Evolutionary conservation across 2,797 vertebrate species (phyloP).

Genomic region (Telmatherina bonti): DNA sequence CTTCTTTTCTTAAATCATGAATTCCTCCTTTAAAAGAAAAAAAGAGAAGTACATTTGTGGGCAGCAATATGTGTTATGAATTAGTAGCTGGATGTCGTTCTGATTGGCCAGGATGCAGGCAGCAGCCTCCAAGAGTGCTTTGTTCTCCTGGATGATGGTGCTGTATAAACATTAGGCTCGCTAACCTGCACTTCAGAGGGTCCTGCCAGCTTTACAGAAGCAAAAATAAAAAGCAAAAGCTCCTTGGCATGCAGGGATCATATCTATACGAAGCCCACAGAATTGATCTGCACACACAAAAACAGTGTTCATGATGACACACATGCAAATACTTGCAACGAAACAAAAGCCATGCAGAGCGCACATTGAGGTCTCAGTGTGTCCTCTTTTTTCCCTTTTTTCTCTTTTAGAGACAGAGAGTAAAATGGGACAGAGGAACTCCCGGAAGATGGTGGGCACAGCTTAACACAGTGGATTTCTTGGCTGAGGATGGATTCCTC

Average conservation of each 20-base stretch:
- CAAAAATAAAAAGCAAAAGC: constrained; percentile 38
- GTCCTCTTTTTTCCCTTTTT: constrained; percentile 15
- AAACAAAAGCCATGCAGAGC: constrained; percentile 14
- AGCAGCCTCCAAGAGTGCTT: constrained; percentile 40
- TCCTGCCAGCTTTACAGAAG: constrained; percentile 35
- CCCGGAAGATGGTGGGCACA: constrained; percentile 33
- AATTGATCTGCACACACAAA: background rate
- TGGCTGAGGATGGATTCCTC: constrained; percentile 43
- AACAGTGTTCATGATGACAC: constrained; percentile 3
- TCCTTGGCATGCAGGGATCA: constrained; percentile 28
- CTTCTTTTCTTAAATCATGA: background rate
- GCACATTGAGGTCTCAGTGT: background rate
- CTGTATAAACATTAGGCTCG: constrained; percentile 57
- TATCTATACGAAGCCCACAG: constrained; percentile 4
- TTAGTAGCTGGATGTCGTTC: constrained; percentile 36
- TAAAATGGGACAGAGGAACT: constrained; percentile 43
- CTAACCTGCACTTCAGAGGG: constrained; percentile 58
- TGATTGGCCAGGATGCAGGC: constrained; percentile 39
- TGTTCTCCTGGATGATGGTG: constrained; percentile 49
- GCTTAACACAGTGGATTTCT: constrained; percentile 52
- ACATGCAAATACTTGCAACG: constrained; percentile 1
- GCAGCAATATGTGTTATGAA: constrained; percentile 27
- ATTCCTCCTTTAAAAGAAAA: constrained; percentile 8
- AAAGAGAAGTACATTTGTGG: constrained; percentile 8
- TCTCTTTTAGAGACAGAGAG: background rate